Base-by-base conservation (phyloP, 2,888 invertebrate species). In the Drosophila tripunctata region DNA sequence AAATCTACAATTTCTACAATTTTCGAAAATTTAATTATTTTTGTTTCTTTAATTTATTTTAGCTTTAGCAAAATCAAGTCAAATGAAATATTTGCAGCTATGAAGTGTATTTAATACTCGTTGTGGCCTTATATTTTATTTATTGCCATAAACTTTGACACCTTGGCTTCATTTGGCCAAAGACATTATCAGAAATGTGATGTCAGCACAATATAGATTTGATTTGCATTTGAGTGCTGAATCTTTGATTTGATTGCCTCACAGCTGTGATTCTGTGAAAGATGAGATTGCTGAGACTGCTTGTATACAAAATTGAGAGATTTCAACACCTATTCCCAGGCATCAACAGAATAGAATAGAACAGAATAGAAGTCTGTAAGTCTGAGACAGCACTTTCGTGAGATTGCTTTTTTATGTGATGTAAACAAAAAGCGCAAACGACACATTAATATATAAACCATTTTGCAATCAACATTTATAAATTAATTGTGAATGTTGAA, bases 311-410 rank as follows among this genome's bases (percentile, higher is more conserved):
- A 65, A 57, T 66, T 30, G 58, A 54, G 54, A 67, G 75, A 75
- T 81, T 84, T 84, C 82, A 81, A 76, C 81, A 81, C 81, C 81
- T 81, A 76, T 75, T 75, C 75, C 75, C 75, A 75, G 71, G 67
- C 67, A 27, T 43, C 31, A 31, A 19, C n/a, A n/a, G n/a, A n/a
- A n/a, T n/a, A n/a, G n/a, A n/a, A n/a, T n/a, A n/a, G n/a, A n/a
- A n/a, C n/a, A n/a, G n/a, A n/a, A n/a, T n/a, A 44, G 47, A 52
- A 56, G 64, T 55, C 56, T 14, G 41, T 35, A 41, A 54, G 45
- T 77, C 77, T 71, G 79, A 77, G 38, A 2, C 70, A 71, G 78
- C 76, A 51, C 14, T 61, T 47, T 19, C 78, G 81, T 84, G 75
- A 74, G 81, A 78, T 41, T 71, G 10, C 30, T 33, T 35, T 50